Conservation (phyloP, 1,140 invertebrate species). For the Cydia pomonella region DNA sequence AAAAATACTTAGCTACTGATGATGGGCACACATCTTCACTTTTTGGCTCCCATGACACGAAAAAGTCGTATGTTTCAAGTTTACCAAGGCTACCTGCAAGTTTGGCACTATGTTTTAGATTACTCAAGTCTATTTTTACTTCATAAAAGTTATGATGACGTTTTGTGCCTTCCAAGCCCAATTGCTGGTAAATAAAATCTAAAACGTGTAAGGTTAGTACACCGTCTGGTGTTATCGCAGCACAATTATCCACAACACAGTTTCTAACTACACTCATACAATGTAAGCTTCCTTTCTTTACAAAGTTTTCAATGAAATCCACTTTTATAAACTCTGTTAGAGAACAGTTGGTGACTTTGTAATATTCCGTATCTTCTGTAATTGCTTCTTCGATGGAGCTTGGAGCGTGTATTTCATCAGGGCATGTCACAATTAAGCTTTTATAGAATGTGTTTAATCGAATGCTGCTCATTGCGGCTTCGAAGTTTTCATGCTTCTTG, state of each 20-base stretch:
- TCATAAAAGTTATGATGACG: conserved; percentile 58
- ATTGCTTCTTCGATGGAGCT: conserved; percentile 54
- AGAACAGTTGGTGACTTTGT: conserved; percentile 56
- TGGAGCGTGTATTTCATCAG: conserved; percentile 61
- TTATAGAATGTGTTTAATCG: conserved; percentile 64
- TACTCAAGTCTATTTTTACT: conserved; percentile 58
- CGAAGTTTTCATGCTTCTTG: conserved; percentile 46
- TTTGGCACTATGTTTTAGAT: conserved; percentile 50
- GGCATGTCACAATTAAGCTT: conserved; percentile 65
- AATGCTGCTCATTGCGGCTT: conserved; percentile 44
- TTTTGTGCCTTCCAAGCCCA: conserved; percentile 66
- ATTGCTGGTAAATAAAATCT: conserved; percentile 59
- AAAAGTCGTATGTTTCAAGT: conserved; percentile 60
- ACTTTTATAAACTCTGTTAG: conserved; percentile 58
- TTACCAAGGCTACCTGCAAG: conserved; percentile 50
- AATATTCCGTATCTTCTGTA: conserved; percentile 65
- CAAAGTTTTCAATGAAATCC: conserved; percentile 64
- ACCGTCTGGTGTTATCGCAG: conserved; percentile 63
- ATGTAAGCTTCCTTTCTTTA: conserved; percentile 59
- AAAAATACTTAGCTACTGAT: conserved; percentile 71
- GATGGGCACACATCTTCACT: conserved; percentile 63
- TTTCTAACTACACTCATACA: conserved; percentile 58
- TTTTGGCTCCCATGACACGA: conserved; percentile 63
- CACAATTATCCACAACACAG: conserved; percentile 66
- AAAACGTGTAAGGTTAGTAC: conserved; percentile 61